Evolutionary conservation across 2,113 vertebrate species (phyloP).

Genomic region (Ptyas mucosa): DNA sequence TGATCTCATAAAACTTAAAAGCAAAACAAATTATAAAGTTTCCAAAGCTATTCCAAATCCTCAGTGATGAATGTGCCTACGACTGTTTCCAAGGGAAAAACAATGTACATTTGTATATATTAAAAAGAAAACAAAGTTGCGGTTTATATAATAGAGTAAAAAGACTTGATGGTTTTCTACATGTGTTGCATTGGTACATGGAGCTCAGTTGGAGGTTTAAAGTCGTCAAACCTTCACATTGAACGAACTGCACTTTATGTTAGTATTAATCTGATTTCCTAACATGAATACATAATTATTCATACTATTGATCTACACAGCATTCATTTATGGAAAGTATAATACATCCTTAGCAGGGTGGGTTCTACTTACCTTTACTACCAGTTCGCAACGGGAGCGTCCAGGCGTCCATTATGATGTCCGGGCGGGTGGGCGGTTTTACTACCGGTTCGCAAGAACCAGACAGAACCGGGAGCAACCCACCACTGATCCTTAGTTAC

Average conservation of each 20-base stretch:
- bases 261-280: slow-evolving; percentile 5
- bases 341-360: neutral
- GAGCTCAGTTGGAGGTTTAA: neutral
- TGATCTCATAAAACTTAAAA: neutral
- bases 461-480: no score
- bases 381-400: no score
- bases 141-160: slow-evolving; percentile 6
- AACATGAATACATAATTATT: neutral
- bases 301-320: neutral
- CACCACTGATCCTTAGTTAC: neutral
- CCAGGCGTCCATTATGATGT: no score
- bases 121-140: slow-evolving; percentile 28
- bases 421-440: no score
- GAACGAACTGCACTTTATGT: slow-evolving; percentile 15
- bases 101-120: neutral
- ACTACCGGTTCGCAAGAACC: no score
- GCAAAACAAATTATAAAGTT: neutral
- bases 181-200: slow-evolving; percentile 14
- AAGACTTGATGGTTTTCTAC: neutral
- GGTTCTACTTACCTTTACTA: no score
- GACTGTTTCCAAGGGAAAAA: neutral
- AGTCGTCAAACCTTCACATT: slow-evolving; percentile 5
- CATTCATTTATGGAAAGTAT: neutral
- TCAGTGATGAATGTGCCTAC: neutral
- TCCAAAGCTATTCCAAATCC: neutral